Base-by-base conservation (phyloP, 2,797 vertebrate species). In the Sebastes trivittatus region DNA sequence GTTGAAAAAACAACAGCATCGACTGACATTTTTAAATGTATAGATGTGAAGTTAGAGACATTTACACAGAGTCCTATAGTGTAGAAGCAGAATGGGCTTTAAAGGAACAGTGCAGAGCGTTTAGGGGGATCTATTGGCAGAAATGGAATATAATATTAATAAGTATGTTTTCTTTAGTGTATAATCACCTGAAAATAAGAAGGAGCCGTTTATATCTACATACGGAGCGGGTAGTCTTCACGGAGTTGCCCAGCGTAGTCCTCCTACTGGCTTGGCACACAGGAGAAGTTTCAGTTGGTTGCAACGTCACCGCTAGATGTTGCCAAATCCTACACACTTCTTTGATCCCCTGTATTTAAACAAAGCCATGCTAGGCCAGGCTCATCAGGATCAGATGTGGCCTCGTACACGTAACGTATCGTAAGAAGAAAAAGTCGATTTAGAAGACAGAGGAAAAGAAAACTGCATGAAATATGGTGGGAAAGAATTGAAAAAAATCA, bases 1-100 rank as follows among this genome's bases (percentile, higher is more conserved):
- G 42, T 14, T 56, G 52, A 42, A 66, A 78, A 54, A 54, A 54
- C 49, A 54, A 49, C 18, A 49, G 46, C 46, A 20, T 49, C 18
- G 7, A 49, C 18, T 49, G 46, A 49, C 18, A 49, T 49, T 20
- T 9, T 49, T 8, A 49, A 20, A 49, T 49, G 18, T 49, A 49
- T 20, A 49, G 18, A 49, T 49, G 7, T 69, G 9, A 11, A 13
- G 27, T 13, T 14, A 27, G 4, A 14, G 20, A 30, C 9, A 38
- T 42, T 36, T 49, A 7, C 6, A 4, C 27, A 59, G 13, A 77
- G 29, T 55, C 10, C 0, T 5, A 7, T 36, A 8, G 27, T 13
- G 14, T 30, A 10, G 61, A 38, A 49, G 30, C 11, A 22, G 11
- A 54, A 34, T 22, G 4, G n/a, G 32, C n/a, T n/a, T 49, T 9